phyloP scores from a whole-genome alignment of 2,888 invertebrate genomes.

The Chrysotoxum bicinctum region DNA sequence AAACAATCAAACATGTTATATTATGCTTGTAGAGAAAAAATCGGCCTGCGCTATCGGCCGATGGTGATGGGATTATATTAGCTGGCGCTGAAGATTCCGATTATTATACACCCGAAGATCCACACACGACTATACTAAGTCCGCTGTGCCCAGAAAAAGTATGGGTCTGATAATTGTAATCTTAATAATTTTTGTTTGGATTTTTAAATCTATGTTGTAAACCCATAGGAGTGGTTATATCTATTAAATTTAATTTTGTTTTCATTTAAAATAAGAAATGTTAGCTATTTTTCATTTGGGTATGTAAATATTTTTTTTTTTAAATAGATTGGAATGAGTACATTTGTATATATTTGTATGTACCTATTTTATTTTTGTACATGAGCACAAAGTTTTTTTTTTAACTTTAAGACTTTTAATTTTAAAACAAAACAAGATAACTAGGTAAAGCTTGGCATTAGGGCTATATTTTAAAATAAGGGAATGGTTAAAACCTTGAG shows the following conservation, averaged over 20 bases:
- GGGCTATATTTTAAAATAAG: neutral
- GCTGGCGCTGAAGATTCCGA: slow-evolving; percentile 87
- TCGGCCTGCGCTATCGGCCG: slow-evolving; percentile 75
- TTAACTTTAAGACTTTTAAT: slow-evolving; percentile 14
- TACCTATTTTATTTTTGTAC: slow-evolving; percentile 7
- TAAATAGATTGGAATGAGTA: slow-evolving; percentile 17
- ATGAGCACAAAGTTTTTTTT: slow-evolving; percentile 10
- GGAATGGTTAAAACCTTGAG: neutral
- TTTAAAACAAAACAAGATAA: slow-evolving; percentile 31
- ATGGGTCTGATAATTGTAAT: slow-evolving; percentile 73
- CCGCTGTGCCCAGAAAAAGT: slow-evolving; percentile 83
- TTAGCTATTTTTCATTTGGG: slow-evolving; percentile 9
- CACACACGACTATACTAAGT: slow-evolving; percentile 86
- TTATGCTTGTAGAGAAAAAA: slow-evolving; percentile 75
- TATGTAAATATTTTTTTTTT: slow-evolving; percentile 52
- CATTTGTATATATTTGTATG: slow-evolving; percentile 5
- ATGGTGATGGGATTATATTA: slow-evolving; percentile 75
- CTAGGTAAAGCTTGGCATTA: slow-evolving; percentile 2
- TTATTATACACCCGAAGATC: slow-evolving; percentile 90
- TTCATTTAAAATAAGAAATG: neutral
- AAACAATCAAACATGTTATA: slow-evolving; percentile 49
- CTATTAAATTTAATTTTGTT: slow-evolving; percentile 11
- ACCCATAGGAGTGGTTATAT: slow-evolving; percentile 15
- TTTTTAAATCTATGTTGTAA: slow-evolving; percentile 33
- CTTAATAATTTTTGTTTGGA: slow-evolving; percentile 18